Base-by-base conservation (phyloP, 2,113 vertebrate species). In the Anarrhichthys ocellatus region DNA sequence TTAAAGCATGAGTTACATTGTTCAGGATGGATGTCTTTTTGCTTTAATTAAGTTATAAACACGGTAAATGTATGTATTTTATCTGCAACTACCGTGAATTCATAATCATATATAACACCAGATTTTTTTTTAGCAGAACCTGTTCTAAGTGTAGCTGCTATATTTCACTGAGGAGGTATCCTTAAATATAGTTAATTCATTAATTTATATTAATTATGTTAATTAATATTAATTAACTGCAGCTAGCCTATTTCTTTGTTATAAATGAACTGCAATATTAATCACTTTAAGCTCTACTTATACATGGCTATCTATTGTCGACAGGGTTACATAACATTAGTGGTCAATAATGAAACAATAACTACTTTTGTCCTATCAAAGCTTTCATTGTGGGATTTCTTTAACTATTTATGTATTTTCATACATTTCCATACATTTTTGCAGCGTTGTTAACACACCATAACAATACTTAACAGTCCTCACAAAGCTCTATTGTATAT, bases 201-300 rank as follows among this genome's bases (percentile, higher is more conserved):
- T 85, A 87, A 87, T 92, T 91, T 83, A 90, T 91, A 90, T 91
- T 88, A 91, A 90, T 91, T 82, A 86, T 75, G 34, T 56, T 90
- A 89, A 93, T 93, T 89, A 89, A 92, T 92, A 90, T 90, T 92
- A 91, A 93, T 93, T 93, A 88, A 78, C 71, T 75, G 73, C 63
- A 85, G 89, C 86, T 82, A 84, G 74, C 79, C 70, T 70, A 79
- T 74, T 87, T 83, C 82, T 87, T 85, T 80, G 40, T 86, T 82
- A 86, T 90, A 89, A 88, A 92, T 92, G 82, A 84, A 85, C 77
- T 74, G 73, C 18, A 76, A 63, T 76, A 92, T 93, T 84, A 91
- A 92, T 91, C 90, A 92, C 89, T 73, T 92, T 86, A 91, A 91
- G 82, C 74, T 79, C 85, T 88, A 82, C 78, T 88, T 80, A 77